Conservation (phyloP, 2,888 invertebrate species). For the Conomelus anceps region DNA sequence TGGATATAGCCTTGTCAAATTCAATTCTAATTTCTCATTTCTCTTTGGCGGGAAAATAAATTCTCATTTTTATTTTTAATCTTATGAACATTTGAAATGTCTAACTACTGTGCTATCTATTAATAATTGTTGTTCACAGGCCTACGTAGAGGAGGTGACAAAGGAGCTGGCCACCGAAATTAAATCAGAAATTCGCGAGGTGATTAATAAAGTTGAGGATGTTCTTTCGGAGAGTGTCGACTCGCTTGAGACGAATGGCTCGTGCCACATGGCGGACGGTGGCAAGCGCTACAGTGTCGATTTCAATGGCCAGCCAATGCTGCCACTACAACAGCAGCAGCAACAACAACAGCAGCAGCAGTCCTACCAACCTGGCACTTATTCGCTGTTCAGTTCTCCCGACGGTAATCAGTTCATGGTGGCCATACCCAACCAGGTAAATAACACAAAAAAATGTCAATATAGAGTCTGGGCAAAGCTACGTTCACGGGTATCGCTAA, state of each 20-base stretch:
- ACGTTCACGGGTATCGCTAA: no score
- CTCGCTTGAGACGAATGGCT: not conserved
- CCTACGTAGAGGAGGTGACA: slow-evolving; percentile 70
- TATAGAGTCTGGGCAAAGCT: no score
- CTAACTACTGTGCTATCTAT: not conserved
- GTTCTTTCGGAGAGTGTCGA: slow-evolving; percentile 45
- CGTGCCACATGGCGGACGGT: no score
- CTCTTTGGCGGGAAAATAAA: no score
- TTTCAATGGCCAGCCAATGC: not conserved
- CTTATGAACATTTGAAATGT: not conserved
- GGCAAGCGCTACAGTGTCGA: not conserved
- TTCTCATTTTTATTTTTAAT: not conserved
- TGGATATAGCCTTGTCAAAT: not conserved
- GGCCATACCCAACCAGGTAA: not conserved
- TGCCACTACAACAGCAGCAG: not conserved
- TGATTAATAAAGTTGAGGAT: slow-evolving; percentile 72
- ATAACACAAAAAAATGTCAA: no score
- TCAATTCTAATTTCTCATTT: not conserved
- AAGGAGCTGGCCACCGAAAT: slow-evolving; percentile 73
- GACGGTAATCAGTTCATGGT: not conserved
- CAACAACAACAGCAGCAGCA: not conserved
- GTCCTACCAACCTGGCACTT: not conserved
- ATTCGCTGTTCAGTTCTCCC: not conserved
- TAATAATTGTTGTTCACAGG: slow-evolving; percentile 42
- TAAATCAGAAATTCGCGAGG: slow-evolving; percentile 72